Evolutionary conservation across 2,888 invertebrate species (phyloP).

Genomic region (Cloeon dipterum): DNA sequence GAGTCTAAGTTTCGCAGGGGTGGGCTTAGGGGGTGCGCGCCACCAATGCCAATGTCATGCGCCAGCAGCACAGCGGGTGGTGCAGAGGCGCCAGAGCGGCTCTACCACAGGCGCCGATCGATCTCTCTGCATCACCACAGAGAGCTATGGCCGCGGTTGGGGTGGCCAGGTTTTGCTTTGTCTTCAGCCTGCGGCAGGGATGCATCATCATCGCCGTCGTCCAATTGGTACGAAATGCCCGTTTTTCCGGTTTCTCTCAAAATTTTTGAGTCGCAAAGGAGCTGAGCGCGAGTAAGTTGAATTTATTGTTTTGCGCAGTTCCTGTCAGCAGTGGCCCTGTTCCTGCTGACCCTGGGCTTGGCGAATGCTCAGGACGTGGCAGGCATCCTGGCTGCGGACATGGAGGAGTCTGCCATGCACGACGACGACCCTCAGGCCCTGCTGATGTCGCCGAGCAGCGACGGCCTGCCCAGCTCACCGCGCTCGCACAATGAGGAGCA

Average conservation of each 20-base stretch:
- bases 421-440: slow-evolving; percentile 12
- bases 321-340: slow-evolving; percentile 16
- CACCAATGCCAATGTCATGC: no score
- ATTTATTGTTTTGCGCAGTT: slow-evolving; percentile 11
- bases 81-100: no score
- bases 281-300: neutral
- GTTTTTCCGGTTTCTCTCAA: neutral
- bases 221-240: slow-evolving; percentile 15
- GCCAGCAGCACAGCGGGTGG: no score
- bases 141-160: no score
- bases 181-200: slow-evolving; percentile 19
- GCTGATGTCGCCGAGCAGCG: slow-evolving; percentile 10
- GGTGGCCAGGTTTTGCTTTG: slow-evolving; percentile 2
- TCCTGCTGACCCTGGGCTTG: slow-evolving; percentile 17
- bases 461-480: neutral
- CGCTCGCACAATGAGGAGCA: slow-evolving; percentile 17
- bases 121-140: no score
- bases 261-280: neutral
- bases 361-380: slow-evolving; percentile 20
- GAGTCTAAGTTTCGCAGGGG: no score
- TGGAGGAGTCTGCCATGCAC: slow-evolving; percentile 17
- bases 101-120: no score
- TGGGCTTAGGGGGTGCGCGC: no score
- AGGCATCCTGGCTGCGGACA: slow-evolving; percentile 20
- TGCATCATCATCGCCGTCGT: slow-evolving; percentile 20